phyloP scores from a whole-genome alignment of 2,113 vertebrate species.

The Perccottus glenii region DNA sequence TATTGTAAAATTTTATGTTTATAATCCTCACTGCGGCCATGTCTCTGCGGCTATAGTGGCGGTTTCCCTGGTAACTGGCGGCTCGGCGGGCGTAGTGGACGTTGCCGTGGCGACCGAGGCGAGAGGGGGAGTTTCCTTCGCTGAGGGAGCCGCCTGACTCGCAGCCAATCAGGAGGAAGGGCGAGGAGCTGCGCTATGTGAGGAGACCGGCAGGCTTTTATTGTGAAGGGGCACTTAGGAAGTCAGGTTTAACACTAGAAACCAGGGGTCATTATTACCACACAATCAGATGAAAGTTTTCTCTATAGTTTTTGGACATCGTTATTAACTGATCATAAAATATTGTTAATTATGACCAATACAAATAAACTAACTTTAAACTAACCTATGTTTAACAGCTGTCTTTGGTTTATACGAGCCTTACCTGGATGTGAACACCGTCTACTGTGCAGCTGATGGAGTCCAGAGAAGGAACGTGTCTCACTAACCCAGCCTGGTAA shows the following conservation, averaged over 20 bases:
- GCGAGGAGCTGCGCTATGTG: slow-evolving; percentile 63
- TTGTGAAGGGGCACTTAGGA: slow-evolving; percentile 19
- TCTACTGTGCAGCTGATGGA: slow-evolving; percentile 82
- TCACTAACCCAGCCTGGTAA: slow-evolving; percentile 77
- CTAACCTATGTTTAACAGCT: neutral
- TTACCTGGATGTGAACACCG: slow-evolving; percentile 79
- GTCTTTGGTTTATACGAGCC: slow-evolving; percentile 13
- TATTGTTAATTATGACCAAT: too few relatives aligned
- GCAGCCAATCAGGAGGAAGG: slow-evolving; percentile 58
- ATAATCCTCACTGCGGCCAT: slow-evolving; percentile 60
- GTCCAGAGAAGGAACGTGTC: slow-evolving; percentile 83
- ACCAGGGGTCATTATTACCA: too few relatives aligned
- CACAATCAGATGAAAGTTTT: too few relatives aligned
- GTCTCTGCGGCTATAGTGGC: slow-evolving; percentile 67
- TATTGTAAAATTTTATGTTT: slow-evolving; percentile 1
- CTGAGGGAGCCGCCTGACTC: slow-evolving; percentile 69
- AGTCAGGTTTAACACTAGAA: neutral
- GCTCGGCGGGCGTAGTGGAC: slow-evolving; percentile 34
- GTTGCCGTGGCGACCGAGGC: slow-evolving; percentile 44
- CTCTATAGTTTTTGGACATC: too few relatives aligned
- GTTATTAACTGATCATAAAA: too few relatives aligned
- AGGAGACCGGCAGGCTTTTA: slow-evolving; percentile 25
- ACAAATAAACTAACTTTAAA: neutral
- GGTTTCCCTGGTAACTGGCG: slow-evolving; percentile 24
- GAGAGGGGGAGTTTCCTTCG: slow-evolving; percentile 68